Base-by-base conservation (phyloP, 2,797 vertebrate species). In the Etheostoma nigrum region DNA sequence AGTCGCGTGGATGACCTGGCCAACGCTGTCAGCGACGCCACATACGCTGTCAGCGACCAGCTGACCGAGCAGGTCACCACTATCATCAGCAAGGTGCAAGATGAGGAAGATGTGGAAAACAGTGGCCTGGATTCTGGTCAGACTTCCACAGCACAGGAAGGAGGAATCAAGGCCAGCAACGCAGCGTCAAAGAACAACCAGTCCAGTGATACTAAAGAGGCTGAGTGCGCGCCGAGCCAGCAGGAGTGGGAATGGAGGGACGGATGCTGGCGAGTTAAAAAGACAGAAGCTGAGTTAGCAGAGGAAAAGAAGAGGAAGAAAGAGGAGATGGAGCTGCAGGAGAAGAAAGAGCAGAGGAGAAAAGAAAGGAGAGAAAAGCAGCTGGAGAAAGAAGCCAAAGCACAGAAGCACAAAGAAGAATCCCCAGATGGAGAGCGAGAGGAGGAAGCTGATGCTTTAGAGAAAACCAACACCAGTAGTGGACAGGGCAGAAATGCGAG, bases 1-100 rank as follows among this genome's bases (percentile, higher is more conserved):
- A 97, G 86, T 72, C 96, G 95, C 7, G 95, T 98, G 88, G 97
- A 97, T 33, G 96, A 97, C 82, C 89, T 98, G 78, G 96, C 96
- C 72, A 91, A 80, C 25, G 96, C 88, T 0, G 96, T 99, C 75
- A 97, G 94, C 1, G 97, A 98, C 30, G 97, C 90, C 4, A 89
- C 97, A 6, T 97, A 93, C 53, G 94, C 94, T 0, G 95, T 99
- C n/a, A 97, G 96, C 27, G 97, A 97, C 86, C 96, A 97, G 12
- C 95, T 99, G 21, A 94, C 97, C 0, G 98, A 97, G 79, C 96
- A 97, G 91, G 97, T 99, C 64, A 96, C 96, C 18, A 97, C 87
- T 44, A 95, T 98, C 86, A 96, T 98, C 73, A 95, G 82, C 73
- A 96, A 96, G 87, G 93, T 97, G n/a, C 95, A 95, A 42, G 93